Conservation (phyloP, 2,113 vertebrate genomes). For the Takifugu flavidus region DNA sequence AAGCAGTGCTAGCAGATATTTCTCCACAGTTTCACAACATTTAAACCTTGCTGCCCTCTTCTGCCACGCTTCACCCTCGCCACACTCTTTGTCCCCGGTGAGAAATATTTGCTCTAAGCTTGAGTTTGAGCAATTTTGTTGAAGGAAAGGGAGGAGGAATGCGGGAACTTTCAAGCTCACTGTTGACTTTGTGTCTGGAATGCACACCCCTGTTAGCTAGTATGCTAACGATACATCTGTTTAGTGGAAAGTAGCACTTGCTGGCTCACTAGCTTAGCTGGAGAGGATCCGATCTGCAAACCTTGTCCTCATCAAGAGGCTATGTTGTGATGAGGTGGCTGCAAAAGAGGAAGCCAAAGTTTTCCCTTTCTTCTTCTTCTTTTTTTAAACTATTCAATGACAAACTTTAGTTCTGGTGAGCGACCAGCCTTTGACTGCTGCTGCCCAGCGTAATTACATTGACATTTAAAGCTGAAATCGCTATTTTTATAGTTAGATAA, state of each 20-base stretch:
- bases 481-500: no score
- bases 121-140: neutral
- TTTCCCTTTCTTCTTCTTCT: neutral
- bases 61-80: neutral
- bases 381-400: conserved; percentile 22
- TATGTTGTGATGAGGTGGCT: conserved; percentile 10
- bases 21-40: conserved; percentile 41
- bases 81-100: neutral
- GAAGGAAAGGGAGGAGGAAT: neutral
- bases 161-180: conserved; percentile 56
- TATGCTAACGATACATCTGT: conserved; percentile 62
- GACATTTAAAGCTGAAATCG: no score
- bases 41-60: neutral
- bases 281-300: neutral
- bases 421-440: neutral
- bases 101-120: neutral
- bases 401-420: conserved; percentile 34
- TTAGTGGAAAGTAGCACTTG: conserved; percentile 37
- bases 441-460: no score
- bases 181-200: conserved; percentile 48
- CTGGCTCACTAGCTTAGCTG: conserved; percentile 40
- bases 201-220: conserved; percentile 55
- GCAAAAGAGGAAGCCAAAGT: conserved; percentile 3
- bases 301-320: conserved; percentile 8
- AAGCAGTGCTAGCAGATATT: conserved; percentile 52